Conservation (phyloP, 2,888 invertebrate species). For the Agrochola macilenta region DNA sequence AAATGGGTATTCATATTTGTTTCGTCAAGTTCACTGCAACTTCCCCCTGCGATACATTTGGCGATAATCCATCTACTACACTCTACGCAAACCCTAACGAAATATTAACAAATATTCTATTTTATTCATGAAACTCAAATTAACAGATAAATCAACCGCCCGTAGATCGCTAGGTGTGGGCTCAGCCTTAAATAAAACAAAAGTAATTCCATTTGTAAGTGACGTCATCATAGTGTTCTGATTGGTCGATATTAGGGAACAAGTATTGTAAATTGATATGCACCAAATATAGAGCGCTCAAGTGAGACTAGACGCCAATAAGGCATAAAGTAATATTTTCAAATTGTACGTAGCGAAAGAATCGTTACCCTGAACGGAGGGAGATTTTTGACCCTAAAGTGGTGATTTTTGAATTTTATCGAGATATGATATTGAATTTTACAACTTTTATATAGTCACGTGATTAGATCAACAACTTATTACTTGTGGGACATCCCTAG, state of each 20-base stretch:
- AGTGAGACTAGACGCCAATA: constrained; percentile 80
- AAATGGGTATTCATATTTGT: constrained; percentile 33
- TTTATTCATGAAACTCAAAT: constrained; percentile 29
- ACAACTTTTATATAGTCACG: constrained; percentile 34
- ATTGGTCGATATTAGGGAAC: constrained; percentile 75
- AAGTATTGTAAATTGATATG: constrained; percentile 77
- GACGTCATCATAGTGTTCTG: constrained; percentile 57
- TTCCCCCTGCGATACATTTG: constrained; percentile 11
- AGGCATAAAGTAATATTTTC: constrained; percentile 71
- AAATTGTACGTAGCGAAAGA: constrained; percentile 46
- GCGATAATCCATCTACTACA: constrained; percentile 13
- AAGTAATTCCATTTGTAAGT: constrained; percentile 49
- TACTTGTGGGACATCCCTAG: constrained; percentile 27
- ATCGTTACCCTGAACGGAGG: constrained; percentile 35
- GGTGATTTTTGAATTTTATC: constrained; percentile 48
- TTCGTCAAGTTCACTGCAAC: constrained; percentile 12
- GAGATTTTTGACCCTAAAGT: constrained; percentile 51
- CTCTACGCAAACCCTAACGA: constrained; percentile 10
- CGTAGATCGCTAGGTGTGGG: constrained; percentile 67
- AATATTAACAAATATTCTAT: constrained; percentile 9
- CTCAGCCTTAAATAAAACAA: constrained; percentile 60
- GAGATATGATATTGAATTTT: constrained; percentile 41
- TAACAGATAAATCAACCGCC: constrained; percentile 51
- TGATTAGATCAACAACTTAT: constrained; percentile 28
- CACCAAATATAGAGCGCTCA: constrained; percentile 79